phyloP scores from a whole-genome alignment of 2,113 vertebrate species.

The Bagarius yarrelli region DNA sequence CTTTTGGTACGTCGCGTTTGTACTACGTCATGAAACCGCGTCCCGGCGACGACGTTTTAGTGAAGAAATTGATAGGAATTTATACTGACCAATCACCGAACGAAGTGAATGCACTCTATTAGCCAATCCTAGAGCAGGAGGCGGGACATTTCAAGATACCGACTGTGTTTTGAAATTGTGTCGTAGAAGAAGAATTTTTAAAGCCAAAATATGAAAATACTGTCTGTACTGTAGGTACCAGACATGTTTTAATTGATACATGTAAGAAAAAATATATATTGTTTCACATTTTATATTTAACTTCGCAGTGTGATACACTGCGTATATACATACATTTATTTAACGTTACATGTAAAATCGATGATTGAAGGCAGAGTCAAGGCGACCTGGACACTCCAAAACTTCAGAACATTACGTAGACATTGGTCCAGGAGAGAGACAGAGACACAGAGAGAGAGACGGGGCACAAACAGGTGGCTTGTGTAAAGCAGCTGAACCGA shows the following conservation, averaged over 20 bases:
- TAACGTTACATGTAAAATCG: neutral
- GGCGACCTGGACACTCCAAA: conserved; percentile 9
- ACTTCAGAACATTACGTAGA: conserved; percentile 24
- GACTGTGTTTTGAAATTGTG: too few species aligned
- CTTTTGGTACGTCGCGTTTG: conserved; percentile 11
- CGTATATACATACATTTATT: neutral
- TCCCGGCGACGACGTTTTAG: neutral
- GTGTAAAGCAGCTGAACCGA: neutral
- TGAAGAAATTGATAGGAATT: neutral
- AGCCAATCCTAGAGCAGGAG: neutral
- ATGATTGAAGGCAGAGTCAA: neutral
- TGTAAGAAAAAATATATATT: neutral
- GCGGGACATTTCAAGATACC: neutral
- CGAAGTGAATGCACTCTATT: neutral
- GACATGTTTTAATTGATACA: neutral
- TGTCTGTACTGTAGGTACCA: neutral
- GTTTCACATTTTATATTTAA: neutral
- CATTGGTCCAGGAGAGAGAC: neutral
- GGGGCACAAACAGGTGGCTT: neutral
- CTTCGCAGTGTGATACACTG: neutral
- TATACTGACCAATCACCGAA: neutral
- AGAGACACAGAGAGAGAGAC: neutral
- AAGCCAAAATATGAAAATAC: neutral
- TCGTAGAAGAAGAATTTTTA: neutral
- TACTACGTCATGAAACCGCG: conserved; percentile 38